Conservation (phyloP, 1,140 invertebrate species). For the Panulirus ornatus region DNA sequence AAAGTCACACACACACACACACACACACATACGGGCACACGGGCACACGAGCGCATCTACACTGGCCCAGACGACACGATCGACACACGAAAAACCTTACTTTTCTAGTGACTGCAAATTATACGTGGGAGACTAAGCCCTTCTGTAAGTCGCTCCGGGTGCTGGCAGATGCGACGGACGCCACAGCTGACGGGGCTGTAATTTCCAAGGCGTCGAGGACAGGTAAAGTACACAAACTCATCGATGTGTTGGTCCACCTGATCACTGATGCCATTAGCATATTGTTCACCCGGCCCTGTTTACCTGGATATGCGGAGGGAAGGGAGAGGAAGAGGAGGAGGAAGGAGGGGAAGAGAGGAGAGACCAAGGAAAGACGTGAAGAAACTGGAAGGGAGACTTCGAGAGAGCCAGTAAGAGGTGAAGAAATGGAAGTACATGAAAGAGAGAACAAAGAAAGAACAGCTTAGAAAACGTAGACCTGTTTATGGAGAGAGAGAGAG, state of each 20-base stretch:
- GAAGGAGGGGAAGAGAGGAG: background rate
- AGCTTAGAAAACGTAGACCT: background rate
- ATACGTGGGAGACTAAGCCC: too few species aligned
- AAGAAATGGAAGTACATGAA: background rate
- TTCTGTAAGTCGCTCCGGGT: background rate
- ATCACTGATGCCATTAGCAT: conserved; percentile 42
- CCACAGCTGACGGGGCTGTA: too few species aligned
- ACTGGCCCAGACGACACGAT: background rate
- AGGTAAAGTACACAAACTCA: conserved; percentile 13
- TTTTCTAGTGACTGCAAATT: background rate
- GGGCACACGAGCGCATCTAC: too few species aligned
- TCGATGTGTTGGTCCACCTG: conserved; percentile 42
- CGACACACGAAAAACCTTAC: background rate
- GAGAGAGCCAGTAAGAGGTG: background rate
- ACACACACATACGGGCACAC: conserved; percentile 13
- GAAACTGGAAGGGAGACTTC: background rate
- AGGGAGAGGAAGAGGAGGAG: background rate
- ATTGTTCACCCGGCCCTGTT: background rate
- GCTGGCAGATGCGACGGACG: background rate
- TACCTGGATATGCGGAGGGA: background rate
- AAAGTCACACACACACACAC: too few species aligned
- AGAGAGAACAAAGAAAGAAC: background rate
- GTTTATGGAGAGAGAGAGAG: too few species aligned
- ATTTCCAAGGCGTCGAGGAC: background rate
- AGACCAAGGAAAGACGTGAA: background rate